phyloP scores from a whole-genome alignment of 2,113 vertebrate species.

The Epinephelus cyanopodus region DNA sequence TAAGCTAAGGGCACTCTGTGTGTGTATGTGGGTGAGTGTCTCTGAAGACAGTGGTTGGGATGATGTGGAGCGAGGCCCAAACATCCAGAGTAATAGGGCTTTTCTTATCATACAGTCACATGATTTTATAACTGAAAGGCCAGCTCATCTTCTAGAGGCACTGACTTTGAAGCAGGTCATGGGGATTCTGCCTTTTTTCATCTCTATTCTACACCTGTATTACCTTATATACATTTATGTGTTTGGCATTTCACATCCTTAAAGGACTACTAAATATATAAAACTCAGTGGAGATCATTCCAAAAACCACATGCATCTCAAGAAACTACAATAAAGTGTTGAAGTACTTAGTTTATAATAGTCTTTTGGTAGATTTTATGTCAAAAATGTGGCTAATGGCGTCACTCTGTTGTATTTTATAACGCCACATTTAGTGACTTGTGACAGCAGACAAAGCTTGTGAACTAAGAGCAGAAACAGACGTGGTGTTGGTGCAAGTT shows the following conservation, averaged over 20 bases:
- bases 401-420: neutral
- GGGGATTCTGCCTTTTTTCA: neutral
- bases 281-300: neutral
- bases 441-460: neutral
- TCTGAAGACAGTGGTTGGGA: slow-evolving; percentile 27
- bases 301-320: slow-evolving; percentile 16
- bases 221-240: slow-evolving; percentile 16
- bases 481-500: neutral
- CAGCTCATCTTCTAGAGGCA: slow-evolving; percentile 7
- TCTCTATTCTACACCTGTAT: slow-evolving; percentile 9
- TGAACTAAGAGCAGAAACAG: neutral
- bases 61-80: slow-evolving; percentile 25
- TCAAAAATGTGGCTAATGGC: neutral
- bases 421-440: neutral
- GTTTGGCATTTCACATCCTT: slow-evolving; percentile 22
- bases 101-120: slow-evolving; percentile 48
- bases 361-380: neutral
- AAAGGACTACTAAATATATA: neutral
- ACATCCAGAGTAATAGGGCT: slow-evolving; percentile 42
- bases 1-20: slow-evolving; percentile 39
- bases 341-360: neutral
- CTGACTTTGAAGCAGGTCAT: slow-evolving; percentile 46
- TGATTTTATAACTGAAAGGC: slow-evolving; percentile 49
- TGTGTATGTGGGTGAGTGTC: neutral
- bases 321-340: neutral